Base-by-base conservation (phyloP, 2,888 invertebrate species). In the Sycophila texana region DNA sequence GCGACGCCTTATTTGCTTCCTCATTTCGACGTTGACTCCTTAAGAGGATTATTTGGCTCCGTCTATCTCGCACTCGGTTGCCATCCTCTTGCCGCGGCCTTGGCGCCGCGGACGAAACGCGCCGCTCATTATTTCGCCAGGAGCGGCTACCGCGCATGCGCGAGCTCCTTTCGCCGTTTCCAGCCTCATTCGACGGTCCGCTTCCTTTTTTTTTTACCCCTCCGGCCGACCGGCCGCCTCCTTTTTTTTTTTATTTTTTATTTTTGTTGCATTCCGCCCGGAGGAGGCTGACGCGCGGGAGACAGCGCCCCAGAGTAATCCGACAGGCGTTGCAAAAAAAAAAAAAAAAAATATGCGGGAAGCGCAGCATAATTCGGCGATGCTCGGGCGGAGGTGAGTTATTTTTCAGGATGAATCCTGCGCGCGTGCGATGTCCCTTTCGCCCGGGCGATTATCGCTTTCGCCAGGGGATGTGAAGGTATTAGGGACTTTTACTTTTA, bases 1-100 rank as follows among this genome's bases (percentile, higher is more conserved):
- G n/a, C n/a, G 63, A 18, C 47, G 57, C 58, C 58, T 70, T 70
- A 70, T 71, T 81, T 74, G 78, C 75, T 61, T 63, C 81, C 83
- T 83, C 81, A 81, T 57, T 83, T 83, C 83, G 82, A 83, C 82
- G 77, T 80, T 77, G 72, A 82, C 80, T 81, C 77, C 78, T 82
- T 82, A 82, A 83, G 82, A 82, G 83, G 82, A 82, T 84, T 84
- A 83, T 81, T 61, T 70, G 79, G 26, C 76, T 74, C 72, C 14
- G 74, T 79, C 74, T 68, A 47, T 75, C 16, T 67, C n/a, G 22
- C 18, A 26, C 55, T 63, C 73, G 72, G 61, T 61, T 22, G 58
- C 60, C 72, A 63, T 74, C 65, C 65, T 61, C 65, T n/a, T n/a
- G 20, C 12, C 20, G 57, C 39, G 30, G 16, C 57, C 12, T 47